Evolutionary conservation across 2,113 vertebrate genomes (phyloP).

Genomic region (Neotragus moschatus): DNA sequence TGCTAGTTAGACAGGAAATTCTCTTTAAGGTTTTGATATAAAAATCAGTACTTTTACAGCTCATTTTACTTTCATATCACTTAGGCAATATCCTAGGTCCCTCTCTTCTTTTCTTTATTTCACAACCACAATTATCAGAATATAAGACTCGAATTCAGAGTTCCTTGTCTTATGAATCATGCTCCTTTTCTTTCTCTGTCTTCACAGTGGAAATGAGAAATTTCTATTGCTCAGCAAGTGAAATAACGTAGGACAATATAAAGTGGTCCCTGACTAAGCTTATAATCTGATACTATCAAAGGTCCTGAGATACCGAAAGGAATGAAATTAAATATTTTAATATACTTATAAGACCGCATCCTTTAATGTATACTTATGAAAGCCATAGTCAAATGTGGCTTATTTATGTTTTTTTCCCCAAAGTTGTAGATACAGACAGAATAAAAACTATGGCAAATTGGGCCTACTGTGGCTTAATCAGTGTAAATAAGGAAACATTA

Average conservation of each 20-base stretch:
- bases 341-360: not conserved
- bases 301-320: not conserved
- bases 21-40: conserved; percentile 4
- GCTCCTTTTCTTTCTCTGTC: not conserved
- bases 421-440: not conserved
- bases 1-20: not conserved
- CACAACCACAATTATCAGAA: not conserved
- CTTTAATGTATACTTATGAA: not conserved
- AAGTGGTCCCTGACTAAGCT: not conserved
- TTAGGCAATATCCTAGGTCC: not conserved
- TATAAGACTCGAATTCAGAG: not conserved
- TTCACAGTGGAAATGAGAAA: not conserved
- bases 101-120: not conserved
- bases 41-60: not conserved
- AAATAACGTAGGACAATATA: not conserved
- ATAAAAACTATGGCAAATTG: not conserved
- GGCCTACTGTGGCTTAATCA: not conserved
- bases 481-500: not conserved
- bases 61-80: not conserved
- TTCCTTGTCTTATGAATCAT: not conserved
- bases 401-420: conserved; percentile 9
- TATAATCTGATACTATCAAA: not conserved
- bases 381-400: not conserved
- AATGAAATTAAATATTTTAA: not conserved
- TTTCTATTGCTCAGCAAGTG: not conserved